Evolutionary conservation across 2,113 vertebrate genomes (phyloP), one percentile per base, ranked within the genome.

Genomic region (Parus major): DNA sequence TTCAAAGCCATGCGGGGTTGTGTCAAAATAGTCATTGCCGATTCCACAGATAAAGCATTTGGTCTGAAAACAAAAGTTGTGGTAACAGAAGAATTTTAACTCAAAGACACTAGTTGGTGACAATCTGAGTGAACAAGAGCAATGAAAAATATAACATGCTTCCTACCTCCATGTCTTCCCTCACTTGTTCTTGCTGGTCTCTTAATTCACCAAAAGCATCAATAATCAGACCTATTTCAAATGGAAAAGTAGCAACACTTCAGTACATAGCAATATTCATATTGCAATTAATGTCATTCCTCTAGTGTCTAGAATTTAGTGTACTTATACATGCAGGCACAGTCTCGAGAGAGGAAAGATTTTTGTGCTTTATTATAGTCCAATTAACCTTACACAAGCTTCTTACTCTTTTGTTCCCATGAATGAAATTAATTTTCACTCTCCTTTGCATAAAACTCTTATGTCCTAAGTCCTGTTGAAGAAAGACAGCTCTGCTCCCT

Each of bases 21-120:
- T 99, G 97, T 99, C 99, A 94, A 99, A 99, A 96, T 99, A 99
- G 91, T 99, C 99, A 56, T 99, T 99, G 63, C 99, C 99, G 16
- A 99, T 99, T 70, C 99, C 99, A 96, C 99, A 99, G 96, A 99
- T 99, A 97, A 99, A 99, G 78, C 99, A 99, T 97, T 99, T 99
- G 63, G 99, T 99, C 99, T 99, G 97, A 89, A 87, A 97, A 82
- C 85, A 94, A 88, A 78, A 86, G 49, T 80, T 71, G 46, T 47
- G 25, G 68, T 91, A 92, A 80, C 35, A 64, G 71, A 85, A 56
- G 1, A 75, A 35, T 88, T 93, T 61, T 83, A 69, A 47, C 19
- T 70, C 44, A 52, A 76, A 72, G 25, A 42, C 27, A 22, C 3
- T 41, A 61, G 66, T 21, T 92, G 23, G 11, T 80, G 42, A 65